phyloP scores from a whole-genome alignment of 2,888 invertebrate species.

The Drosophila meridionalis region DNA sequence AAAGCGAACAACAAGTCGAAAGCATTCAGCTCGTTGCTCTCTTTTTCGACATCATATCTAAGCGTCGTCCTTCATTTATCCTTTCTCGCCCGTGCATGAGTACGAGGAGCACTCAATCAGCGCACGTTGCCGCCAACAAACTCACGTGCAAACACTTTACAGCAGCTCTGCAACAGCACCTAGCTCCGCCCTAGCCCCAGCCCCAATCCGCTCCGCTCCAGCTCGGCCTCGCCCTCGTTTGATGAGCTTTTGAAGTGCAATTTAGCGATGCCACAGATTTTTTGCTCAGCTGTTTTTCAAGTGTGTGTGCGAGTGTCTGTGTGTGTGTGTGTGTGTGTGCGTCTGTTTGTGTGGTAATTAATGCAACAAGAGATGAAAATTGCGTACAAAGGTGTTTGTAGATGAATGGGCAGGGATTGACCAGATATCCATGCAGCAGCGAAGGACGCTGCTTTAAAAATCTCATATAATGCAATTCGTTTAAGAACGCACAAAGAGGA shows the following conservation, averaged over 20 bases:
- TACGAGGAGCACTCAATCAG: slow-evolving; percentile 75
- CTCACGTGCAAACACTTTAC: slow-evolving; percentile 82
- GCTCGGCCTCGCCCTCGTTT: slow-evolving; percentile 27
- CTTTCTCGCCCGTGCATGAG: slow-evolving; percentile 54
- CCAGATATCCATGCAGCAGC: slow-evolving; percentile 16
- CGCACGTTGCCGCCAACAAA: slow-evolving; percentile 75
- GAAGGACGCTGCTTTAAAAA: slow-evolving; percentile 15
- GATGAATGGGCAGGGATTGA: slow-evolving; percentile 29
- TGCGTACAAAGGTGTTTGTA: slow-evolving; percentile 41
- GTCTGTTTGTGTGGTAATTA: slow-evolving; percentile 67
- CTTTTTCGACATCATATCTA: slow-evolving; percentile 66
- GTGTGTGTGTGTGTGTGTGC: slow-evolving; percentile 5
- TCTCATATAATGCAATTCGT: slow-evolving; percentile 17
- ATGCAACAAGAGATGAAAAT: slow-evolving; percentile 69
- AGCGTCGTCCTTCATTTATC: slow-evolving; percentile 78
- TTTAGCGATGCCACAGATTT: slow-evolving; percentile 78
- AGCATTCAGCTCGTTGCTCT: slow-evolving; percentile 46
- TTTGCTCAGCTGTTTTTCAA: slow-evolving; percentile 54
- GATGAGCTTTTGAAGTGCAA: slow-evolving; percentile 72
- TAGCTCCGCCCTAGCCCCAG: neutral
- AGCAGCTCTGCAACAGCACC: neutral
- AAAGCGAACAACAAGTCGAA: slow-evolving; percentile 38
- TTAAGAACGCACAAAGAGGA: slow-evolving; percentile 15
- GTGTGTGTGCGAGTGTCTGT: slow-evolving; percentile 20
- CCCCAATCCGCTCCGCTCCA: too few species aligned